These are phyloP conservation scores for Chloromyia formosa DNA, from an alignment of 2,888 invertebrate genomes.

Conservation along the genomic window DNA sequence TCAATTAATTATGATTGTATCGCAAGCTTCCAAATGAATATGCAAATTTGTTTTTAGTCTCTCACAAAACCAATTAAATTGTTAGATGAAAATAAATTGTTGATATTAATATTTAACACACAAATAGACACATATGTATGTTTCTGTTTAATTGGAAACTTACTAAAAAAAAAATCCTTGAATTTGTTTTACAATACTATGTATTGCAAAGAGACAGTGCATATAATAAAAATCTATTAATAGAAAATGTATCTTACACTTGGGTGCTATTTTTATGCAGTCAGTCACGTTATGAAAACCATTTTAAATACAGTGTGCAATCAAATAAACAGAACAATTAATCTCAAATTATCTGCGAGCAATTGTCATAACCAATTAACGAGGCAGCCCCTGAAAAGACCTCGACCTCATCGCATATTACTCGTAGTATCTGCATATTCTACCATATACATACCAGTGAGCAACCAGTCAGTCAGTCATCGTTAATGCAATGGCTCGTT, in stretches of 20 bases:
- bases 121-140: background rate
- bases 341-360: conserved; percentile 45
- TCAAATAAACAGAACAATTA: conserved; percentile 44
- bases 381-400: conserved; percentile 10
- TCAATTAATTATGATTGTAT: conserved; percentile 7
- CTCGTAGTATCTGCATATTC: too few relatives aligned
- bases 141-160: background rate
- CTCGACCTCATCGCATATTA: conserved; percentile 38
- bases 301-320: background rate
- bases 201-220: background rate
- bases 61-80: conserved; percentile 12
- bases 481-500: conserved; percentile 4
- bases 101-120: too few relatives aligned
- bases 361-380: conserved; percentile 46
- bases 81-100: conserved; percentile 38
- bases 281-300: background rate
- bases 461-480: conserved; percentile 19
- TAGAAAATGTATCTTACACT: background rate
- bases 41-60: background rate
- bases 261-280: conserved; percentile 7
- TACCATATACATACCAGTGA: too few relatives aligned
- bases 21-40: background rate
- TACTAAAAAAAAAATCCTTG: background rate
- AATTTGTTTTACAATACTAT: background rate
- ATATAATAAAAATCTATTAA: conserved; percentile 23